Percentiles rank a stretch among this genome's conserved stretches.
Conservation (phyloP, 2,797 vertebrate species). For the Hafferia zeledoni region DNA sequence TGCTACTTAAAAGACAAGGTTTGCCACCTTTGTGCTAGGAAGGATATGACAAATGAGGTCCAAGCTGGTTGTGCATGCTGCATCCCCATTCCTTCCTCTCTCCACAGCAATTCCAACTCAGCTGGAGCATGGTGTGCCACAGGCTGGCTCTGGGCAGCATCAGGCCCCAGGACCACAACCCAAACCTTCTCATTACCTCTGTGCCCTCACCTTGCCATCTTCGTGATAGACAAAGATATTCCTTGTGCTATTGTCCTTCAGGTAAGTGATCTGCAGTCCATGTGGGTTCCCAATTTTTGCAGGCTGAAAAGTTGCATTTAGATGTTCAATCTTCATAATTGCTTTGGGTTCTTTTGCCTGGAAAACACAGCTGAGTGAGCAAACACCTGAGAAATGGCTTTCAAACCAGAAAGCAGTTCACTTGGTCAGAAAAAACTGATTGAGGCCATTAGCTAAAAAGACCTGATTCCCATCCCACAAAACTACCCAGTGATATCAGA, state of each 20-base stretch:
- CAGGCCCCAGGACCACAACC: not conserved
- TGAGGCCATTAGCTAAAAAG: not conserved
- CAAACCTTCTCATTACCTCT: not conserved
- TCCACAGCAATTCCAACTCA: rapidly evolving
- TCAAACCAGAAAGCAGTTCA: not conserved
- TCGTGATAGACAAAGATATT: slow-evolving; percentile 97
- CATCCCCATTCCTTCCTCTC: not conserved
- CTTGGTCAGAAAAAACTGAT: not conserved
- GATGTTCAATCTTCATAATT: slow-evolving; percentile 92
- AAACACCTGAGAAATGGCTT: not conserved
- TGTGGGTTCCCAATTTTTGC: slow-evolving; percentile 93
- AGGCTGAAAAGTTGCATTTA: slow-evolving; percentile 96
- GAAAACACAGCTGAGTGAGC: slow-evolving; percentile 25
- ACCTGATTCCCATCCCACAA: not conserved
- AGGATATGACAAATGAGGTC: rapidly evolving
- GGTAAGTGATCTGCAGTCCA: slow-evolving; percentile 94
- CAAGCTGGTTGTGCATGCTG: not conserved
- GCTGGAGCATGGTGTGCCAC: not conserved
- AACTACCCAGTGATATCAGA: not conserved
- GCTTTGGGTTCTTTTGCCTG: slow-evolving; percentile 97
- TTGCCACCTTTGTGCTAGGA: not conserved
- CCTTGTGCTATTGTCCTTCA: slow-evolving; percentile 97
- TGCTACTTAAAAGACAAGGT: not conserved
- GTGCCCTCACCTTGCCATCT: slow-evolving; percentile 88
- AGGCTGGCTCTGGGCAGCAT: not conserved